Percentiles rank a stretch among this genome's conserved stretches.
Evolutionary conservation across 2,888 invertebrate genomes (phyloP).

Genomic region (Eupithecia subfuscata): DNA sequence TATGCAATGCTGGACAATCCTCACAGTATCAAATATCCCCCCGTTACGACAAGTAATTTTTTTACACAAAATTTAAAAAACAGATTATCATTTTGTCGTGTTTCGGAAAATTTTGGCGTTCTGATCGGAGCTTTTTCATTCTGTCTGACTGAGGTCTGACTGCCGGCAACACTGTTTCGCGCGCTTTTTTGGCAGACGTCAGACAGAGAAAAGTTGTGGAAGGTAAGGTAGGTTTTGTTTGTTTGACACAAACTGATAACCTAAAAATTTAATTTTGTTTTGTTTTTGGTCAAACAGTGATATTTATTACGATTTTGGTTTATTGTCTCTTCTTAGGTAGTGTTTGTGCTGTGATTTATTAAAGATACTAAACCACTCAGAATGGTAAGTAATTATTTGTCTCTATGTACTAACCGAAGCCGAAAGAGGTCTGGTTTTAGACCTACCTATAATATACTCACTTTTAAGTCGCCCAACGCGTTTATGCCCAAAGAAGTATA

Average conservation of each 20-base stretch:
- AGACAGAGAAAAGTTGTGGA: too few relatives aligned
- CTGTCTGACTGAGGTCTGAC: too few relatives aligned
- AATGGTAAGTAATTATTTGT: not conserved
- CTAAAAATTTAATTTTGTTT: not conserved
- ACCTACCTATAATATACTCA: not conserved
- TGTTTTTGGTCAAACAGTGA: not conserved
- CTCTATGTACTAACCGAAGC: not conserved
- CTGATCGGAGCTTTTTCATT: too few relatives aligned
- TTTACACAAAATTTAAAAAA: too few relatives aligned
- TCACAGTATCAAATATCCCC: too few relatives aligned
- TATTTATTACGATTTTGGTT: not conserved
- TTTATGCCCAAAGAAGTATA: not conserved
- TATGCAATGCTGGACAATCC: too few relatives aligned
- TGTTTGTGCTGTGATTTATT: not conserved
- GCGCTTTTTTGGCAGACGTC: not conserved
- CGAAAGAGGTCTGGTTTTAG: not conserved
- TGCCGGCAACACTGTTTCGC: too few relatives aligned
- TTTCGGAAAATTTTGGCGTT: too few relatives aligned
- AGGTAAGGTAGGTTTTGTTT: too few relatives aligned
- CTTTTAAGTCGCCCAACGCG: too few relatives aligned
- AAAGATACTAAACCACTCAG: not conserved
- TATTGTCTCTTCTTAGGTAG: not conserved
- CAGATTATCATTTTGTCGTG: too few relatives aligned
- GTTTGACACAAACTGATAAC: not conserved
- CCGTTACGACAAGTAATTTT: too few relatives aligned